Conservation (phyloP, 2,888 invertebrate species). For the Abrostola tripartita region DNA sequence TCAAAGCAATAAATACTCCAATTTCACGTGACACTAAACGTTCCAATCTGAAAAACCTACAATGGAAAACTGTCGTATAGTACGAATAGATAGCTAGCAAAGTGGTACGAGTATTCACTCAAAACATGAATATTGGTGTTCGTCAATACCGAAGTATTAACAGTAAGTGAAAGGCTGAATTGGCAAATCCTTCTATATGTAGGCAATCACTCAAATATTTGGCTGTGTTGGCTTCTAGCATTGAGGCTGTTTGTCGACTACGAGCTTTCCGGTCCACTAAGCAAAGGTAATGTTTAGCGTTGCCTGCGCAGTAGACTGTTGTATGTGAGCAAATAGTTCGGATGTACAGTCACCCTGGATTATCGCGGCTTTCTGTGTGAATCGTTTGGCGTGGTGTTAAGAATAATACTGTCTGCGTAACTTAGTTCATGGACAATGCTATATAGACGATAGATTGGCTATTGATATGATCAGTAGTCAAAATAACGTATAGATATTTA, state of each 20-base stretch:
- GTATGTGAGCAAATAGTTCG: conserved; percentile 36
- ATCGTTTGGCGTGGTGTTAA: background rate
- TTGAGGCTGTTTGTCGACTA: conserved; percentile 57
- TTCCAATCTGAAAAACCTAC: conserved; percentile 24
- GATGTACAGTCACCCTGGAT: conserved; percentile 20
- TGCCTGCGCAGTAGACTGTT: conserved; percentile 30
- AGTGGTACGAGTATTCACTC: conserved; percentile 23
- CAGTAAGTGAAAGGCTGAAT: conserved; percentile 30
- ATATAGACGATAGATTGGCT: too few relatives aligned
- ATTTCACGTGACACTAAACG: conserved; percentile 42
- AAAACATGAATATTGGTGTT: conserved; percentile 38
- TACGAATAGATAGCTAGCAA: conserved; percentile 17
- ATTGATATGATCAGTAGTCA: too few relatives aligned
- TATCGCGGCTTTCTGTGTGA: conserved; percentile 24
- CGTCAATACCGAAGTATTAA: conserved; percentile 38
- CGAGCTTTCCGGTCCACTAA: conserved; percentile 60
- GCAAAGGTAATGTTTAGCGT: conserved; percentile 73
- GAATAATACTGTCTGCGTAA: background rate
- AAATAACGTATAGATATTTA: too few relatives aligned
- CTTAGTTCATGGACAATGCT: too few relatives aligned
- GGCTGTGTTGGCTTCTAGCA: conserved; percentile 60
- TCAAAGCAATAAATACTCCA: conserved; percentile 16
- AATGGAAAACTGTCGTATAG: conserved; percentile 8
- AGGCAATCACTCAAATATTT: conserved; percentile 79
- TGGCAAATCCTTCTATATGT: conserved; percentile 56